Conservation (phyloP, 2,888 invertebrate genomes). For the Chymomyza amoena region DNA sequence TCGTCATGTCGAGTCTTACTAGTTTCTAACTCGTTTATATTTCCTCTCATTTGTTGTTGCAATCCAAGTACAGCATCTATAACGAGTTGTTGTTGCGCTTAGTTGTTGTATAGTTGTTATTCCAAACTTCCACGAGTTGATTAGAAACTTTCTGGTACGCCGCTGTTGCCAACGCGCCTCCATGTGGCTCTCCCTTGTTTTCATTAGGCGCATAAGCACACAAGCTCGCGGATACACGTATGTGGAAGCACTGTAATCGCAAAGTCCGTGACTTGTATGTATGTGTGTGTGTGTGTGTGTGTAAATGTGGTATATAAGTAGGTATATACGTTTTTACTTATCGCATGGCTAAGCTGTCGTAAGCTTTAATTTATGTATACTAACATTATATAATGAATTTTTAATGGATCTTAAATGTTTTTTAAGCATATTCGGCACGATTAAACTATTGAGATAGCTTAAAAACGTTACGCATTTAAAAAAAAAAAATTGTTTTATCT, state of each 20-base stretch:
- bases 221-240: slow-evolving; percentile 34
- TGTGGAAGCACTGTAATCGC: slow-evolving; percentile 16
- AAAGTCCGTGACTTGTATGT: background rate
- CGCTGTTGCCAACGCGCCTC: slow-evolving; percentile 20
- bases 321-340: slow-evolving; percentile 37
- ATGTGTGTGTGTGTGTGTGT: background rate
- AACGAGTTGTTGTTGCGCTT: slow-evolving; percentile 17
- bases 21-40: background rate
- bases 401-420: slow-evolving; percentile 66
- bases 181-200: slow-evolving; percentile 25
- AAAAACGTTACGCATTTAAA: no score
- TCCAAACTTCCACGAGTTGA: slow-evolving; percentile 59
- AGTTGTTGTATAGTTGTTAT: slow-evolving; percentile 10
- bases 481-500: no score
- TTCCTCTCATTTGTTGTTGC: background rate
- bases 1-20: background rate
- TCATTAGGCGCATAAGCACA: slow-evolving; percentile 40
- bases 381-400: slow-evolving; percentile 67
- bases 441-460: no score
- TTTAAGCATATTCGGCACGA: slow-evolving; percentile 1
- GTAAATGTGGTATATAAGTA: background rate
- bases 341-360: slow-evolving; percentile 56
- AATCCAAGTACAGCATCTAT: background rate
- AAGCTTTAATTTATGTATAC: slow-evolving; percentile 55
- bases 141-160: slow-evolving; percentile 61